These are phyloP conservation scores for Lynx canadensis DNA, from an alignment of 2,113 vertebrate species.

Conservation along the genomic window DNA sequence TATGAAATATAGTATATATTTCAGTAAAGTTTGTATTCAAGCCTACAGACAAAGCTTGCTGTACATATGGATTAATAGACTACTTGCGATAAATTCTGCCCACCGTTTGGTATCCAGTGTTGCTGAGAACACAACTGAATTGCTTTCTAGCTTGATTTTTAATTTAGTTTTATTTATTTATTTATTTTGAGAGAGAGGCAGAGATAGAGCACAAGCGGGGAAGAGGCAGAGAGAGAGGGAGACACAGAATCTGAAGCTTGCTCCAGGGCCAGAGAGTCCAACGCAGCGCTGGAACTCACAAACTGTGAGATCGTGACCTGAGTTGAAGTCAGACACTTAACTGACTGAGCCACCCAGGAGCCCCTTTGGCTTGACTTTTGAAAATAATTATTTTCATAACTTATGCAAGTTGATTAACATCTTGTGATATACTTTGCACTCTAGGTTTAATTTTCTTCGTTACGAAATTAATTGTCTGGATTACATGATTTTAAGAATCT, in stretches of 20 bases:
- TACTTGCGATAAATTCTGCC: not conserved
- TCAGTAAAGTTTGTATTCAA: not conserved
- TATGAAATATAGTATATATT: slow-evolving; percentile 9
- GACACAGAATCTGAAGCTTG: too few relatives aligned
- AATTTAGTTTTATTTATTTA: too few relatives aligned
- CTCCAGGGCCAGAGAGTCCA: too few relatives aligned
- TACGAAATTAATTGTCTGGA: not conserved
- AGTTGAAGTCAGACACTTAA: too few relatives aligned
- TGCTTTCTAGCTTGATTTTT: not conserved
- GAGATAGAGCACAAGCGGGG: too few relatives aligned
- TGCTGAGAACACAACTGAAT: not conserved
- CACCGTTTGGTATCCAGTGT: not conserved
- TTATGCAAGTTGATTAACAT: not conserved
- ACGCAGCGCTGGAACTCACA: too few relatives aligned
- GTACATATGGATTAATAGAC: not conserved
- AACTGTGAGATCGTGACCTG: too few relatives aligned
- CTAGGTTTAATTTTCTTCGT: not conserved
- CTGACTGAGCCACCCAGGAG: too few relatives aligned
- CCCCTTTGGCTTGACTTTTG: not conserved
- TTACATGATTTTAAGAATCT: not conserved
- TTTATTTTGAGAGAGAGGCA: too few relatives aligned
- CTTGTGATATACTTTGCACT: not conserved
- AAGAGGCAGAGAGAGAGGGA: too few relatives aligned
- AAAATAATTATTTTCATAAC: slow-evolving; percentile 1
- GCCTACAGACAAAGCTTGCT: not conserved